A percentile compares a stretch with the other conserved stretches of the same genome.
Evolutionary conservation across 2,888 invertebrate species (phyloP).

Genomic region (Hirtodrosophila cameraria): DNA sequence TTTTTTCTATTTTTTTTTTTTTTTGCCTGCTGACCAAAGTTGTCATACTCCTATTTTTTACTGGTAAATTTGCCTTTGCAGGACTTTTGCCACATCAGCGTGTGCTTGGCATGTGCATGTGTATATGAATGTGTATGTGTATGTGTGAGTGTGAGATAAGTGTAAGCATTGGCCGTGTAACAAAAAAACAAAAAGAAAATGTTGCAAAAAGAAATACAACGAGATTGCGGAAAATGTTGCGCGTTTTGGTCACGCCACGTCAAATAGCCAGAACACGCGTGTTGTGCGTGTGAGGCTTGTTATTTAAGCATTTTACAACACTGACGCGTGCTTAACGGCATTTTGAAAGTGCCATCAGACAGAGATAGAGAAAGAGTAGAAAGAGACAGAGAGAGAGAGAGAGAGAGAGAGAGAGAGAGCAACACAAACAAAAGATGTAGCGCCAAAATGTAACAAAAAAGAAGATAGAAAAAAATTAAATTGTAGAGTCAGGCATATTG

Average conservation of each 20-base stretch:
- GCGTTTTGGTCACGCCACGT: slow-evolving; percentile 68
- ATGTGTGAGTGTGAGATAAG: slow-evolving; percentile 44
- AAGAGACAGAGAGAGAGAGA: no score
- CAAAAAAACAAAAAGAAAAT: slow-evolving; percentile 37
- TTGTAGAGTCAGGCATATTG: slow-evolving; percentile 39
- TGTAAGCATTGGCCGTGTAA: slow-evolving; percentile 26
- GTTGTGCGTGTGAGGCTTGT: slow-evolving; percentile 72
- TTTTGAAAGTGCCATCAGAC: slow-evolving; percentile 71
- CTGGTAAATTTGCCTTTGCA: slow-evolving; percentile 65
- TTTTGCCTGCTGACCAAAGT: slow-evolving; percentile 55
- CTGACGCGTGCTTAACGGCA: slow-evolving; percentile 77
- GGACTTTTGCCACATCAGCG: slow-evolving; percentile 71
- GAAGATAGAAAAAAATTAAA: slow-evolving; percentile 8
- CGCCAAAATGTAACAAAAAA: slow-evolving; percentile 12
- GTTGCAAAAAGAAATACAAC: slow-evolving; percentile 20
- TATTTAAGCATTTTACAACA: slow-evolving; percentile 74
- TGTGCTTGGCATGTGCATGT: slow-evolving; percentile 19
- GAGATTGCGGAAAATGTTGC: slow-evolving; percentile 32
- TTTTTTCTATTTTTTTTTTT: slow-evolving; percentile 20
- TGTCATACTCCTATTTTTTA: slow-evolving; percentile 59
- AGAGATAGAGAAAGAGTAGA: no score
- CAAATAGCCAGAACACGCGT: slow-evolving; percentile 72
- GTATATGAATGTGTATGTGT: slow-evolving; percentile 12
- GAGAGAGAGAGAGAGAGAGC: slow-evolving; percentile 3
- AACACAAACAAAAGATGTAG: slow-evolving; percentile 15